Conservation (phyloP, 2,888 invertebrate genomes). For the Pheosia tremula region DNA sequence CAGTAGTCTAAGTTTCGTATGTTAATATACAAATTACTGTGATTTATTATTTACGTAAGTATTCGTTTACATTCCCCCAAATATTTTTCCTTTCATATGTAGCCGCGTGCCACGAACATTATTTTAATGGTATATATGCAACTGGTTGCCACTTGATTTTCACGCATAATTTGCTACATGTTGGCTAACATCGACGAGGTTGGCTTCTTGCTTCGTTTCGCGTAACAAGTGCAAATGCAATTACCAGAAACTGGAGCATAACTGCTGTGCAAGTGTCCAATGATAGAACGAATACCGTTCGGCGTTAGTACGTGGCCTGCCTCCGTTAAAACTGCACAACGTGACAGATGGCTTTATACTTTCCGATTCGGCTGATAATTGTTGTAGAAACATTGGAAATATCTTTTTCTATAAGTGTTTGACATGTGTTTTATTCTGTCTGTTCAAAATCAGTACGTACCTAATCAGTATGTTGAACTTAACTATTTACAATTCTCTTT, state of each 20-base stretch:
- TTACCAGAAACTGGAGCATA: conserved; percentile 70
- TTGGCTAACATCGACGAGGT: conserved; percentile 60
- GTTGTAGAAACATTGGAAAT: too few relatives aligned
- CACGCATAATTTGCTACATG: conserved; percentile 60
- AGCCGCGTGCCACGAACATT: conserved; percentile 27
- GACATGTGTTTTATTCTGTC: too few relatives aligned
- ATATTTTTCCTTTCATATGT: conserved; percentile 12
- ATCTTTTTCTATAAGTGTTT: too few relatives aligned
- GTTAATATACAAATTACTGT: too few relatives aligned
- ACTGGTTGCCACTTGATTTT: conserved; percentile 47
- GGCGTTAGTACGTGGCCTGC: conserved; percentile 5
- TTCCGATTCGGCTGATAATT: too few relatives aligned
- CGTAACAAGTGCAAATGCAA: conserved; percentile 70
- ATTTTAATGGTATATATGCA: conserved; percentile 30
- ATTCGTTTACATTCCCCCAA: neutral
- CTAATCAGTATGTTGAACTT: too few relatives aligned
- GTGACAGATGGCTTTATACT: neutral
- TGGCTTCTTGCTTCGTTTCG: conserved; percentile 56
- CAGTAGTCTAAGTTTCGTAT: too few relatives aligned
- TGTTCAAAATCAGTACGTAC: too few relatives aligned
- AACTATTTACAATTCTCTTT: too few relatives aligned
- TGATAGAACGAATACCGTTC: conserved; percentile 49
- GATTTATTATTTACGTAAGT: too few relatives aligned
- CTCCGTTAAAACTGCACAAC: neutral
- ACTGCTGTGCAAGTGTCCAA: conserved; percentile 57